phyloP scores from a whole-genome alignment of 1,140 invertebrate genomes.

The Mamestra configurata region DNA sequence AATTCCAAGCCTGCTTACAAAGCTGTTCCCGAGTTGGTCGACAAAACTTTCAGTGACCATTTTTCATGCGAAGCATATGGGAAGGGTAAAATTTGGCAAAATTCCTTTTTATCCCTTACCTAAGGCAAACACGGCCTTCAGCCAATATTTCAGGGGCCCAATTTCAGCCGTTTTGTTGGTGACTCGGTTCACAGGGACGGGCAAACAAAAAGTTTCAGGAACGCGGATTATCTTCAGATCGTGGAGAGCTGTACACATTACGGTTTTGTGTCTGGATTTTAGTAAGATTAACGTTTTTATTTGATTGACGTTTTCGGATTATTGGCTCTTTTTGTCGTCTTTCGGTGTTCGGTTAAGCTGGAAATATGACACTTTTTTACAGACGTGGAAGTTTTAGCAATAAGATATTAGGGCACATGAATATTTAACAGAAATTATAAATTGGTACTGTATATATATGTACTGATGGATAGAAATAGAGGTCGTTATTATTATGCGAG shows the following conservation, averaged over 20 bases:
- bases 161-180: constrained; percentile 34
- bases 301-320: background rate
- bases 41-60: constrained; percentile 39
- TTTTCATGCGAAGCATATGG: constrained; percentile 42
- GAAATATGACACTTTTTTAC: background rate
- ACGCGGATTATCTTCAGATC: constrained; percentile 20
- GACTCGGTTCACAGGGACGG: constrained; percentile 18
- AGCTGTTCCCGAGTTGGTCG: constrained; percentile 32
- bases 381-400: too few relatives aligned
- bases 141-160: constrained; percentile 34
- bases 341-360: background rate
- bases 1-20: constrained; percentile 3
- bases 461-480: too few relatives aligned
- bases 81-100: constrained; percentile 42
- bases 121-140: constrained; percentile 29
- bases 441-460: too few relatives aligned
- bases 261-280: background rate
- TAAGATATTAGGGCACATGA: too few relatives aligned
- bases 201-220: constrained; percentile 34
- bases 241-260: background rate
- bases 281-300: constrained; percentile 1
- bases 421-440: too few relatives aligned
- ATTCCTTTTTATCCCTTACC: constrained; percentile 47
- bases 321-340: background rate
- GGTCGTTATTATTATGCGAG: too few relatives aligned